These are phyloP conservation scores for Ciconia boyciana DNA, from an alignment of 2,113 vertebrate species.

Conservation along the genomic window DNA sequence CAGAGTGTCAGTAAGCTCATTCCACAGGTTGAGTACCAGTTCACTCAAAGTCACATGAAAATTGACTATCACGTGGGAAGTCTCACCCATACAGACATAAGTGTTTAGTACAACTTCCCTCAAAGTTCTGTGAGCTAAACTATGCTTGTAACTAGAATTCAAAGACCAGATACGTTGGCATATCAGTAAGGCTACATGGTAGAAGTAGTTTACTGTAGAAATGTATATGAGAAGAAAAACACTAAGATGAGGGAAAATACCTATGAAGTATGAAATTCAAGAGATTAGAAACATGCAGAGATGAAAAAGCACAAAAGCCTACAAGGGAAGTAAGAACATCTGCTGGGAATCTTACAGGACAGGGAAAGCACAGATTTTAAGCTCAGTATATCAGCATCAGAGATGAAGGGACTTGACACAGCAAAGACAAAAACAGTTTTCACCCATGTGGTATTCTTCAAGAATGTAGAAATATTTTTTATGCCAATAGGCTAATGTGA, in stretches of 20 bases:
- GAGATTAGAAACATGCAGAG: neutral
- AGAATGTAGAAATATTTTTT: neutral
- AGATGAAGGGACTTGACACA: neutral
- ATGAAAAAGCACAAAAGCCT: neutral
- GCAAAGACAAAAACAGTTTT: neutral
- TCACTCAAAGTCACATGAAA: neutral
- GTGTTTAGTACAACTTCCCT: neutral
- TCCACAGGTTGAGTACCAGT: neutral
- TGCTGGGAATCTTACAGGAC: neutral
- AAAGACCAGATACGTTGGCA: fast-evolving
- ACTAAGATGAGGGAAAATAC: neutral
- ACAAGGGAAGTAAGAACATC: neutral
- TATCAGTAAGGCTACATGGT: neutral
- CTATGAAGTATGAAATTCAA: neutral
- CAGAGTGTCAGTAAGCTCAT: neutral
- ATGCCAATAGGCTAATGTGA: neutral
- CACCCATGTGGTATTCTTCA: neutral
- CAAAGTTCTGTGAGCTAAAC: neutral
- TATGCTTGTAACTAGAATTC: neutral
- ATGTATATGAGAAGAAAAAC: neutral
- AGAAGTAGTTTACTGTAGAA: neutral
- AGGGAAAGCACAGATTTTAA: neutral
- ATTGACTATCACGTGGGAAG: neutral
- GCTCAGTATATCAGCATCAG: neutral
- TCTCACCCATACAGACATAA: neutral